These are phyloP conservation scores for Drosophila multiciliata DNA, from an alignment of 2,888 invertebrate species.

Conservation along the genomic window DNA sequence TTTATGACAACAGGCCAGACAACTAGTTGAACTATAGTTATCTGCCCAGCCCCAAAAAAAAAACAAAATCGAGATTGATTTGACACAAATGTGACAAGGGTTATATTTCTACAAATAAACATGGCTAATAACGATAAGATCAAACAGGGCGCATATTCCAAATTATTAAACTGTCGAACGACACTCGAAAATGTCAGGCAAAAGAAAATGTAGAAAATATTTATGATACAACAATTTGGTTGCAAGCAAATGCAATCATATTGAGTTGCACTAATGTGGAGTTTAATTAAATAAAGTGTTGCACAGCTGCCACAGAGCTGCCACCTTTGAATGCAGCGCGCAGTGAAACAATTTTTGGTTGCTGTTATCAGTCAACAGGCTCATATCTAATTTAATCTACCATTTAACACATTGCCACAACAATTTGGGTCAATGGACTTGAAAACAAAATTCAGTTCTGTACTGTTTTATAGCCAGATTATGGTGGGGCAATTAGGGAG, in stretches of 20 bases:
- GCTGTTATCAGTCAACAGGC: slow-evolving; percentile 59
- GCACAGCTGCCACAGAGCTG: slow-evolving; percentile 6
- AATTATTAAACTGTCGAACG: slow-evolving; percentile 73
- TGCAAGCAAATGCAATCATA: slow-evolving; percentile 29
- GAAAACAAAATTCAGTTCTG: slow-evolving; percentile 50
- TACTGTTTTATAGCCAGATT: slow-evolving; percentile 47
- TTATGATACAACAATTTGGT: slow-evolving; percentile 29
- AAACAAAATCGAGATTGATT: slow-evolving; percentile 57
- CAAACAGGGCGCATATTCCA: slow-evolving; percentile 51
- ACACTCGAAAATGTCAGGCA: slow-evolving; percentile 62
- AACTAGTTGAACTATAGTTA: slow-evolving; percentile 8
- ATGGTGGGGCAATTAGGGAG: slow-evolving; percentile 8
- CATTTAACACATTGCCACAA: slow-evolving; percentile 61
- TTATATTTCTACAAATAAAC: slow-evolving; percentile 18
- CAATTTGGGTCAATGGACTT: slow-evolving; percentile 73
- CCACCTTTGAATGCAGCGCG: slow-evolving; percentile 5
- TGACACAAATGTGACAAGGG: slow-evolving; percentile 73
- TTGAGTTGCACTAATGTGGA: slow-evolving; percentile 16
- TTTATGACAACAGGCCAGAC: slow-evolving; percentile 12
- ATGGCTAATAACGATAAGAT: slow-evolving; percentile 39
- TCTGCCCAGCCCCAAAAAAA: slow-evolving; percentile 7
- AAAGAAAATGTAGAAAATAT: slow-evolving; percentile 49
- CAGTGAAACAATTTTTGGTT: slow-evolving; percentile 42
- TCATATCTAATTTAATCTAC: slow-evolving; percentile 51
- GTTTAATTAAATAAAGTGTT: slow-evolving; percentile 51